Base-by-base conservation (phyloP, 2,888 invertebrate species). In the Catocala nupta region DNA sequence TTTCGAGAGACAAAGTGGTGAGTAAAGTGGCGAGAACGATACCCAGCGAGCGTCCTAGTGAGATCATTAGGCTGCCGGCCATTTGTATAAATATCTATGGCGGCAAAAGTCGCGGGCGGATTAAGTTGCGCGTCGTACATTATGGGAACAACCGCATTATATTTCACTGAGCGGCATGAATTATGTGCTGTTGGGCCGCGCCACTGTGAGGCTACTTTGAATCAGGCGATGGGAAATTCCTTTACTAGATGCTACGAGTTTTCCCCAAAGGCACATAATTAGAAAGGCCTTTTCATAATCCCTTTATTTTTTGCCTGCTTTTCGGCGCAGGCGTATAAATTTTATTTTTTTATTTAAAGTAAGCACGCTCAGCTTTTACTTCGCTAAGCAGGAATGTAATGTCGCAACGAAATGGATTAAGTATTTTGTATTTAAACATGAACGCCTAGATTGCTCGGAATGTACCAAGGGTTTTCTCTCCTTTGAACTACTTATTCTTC, bases 91-190 rank as follows among this genome's bases (percentile, higher is more conserved):
- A 88, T 88, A 88, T 85, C 84, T 81, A 80, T 73, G 82, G 83
- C 78, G 85, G 87, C 89, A 90, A 90, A 92, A 91, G 85, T 88
- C 84, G 85, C 80, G 80, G 75, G 81, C 79, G 88, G 89, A 91
- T 91, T 90, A 91, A 90, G 90, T 91, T 88, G 87, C 90, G 85
- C 88, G 87, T 89, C 89, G 90, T 92, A 91, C 89, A 90, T 91
- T 92, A 91, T 86, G 88, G 87, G 89, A 86, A 90, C 86, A 90
- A 90, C 90, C 91, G 91, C 90, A 88, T 91, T 90, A 91, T 92
- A 92, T 91, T 90, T 91, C 90, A 90, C 88, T 83, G 85, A 84
- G 87, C 81, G 86, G 83, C 89, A 88, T 91, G 91, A 92, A 84
- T 91, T 90, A 91, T 90, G 90, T 81, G 80, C 84, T 77, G 84